Evolutionary conservation across 2,888 invertebrate genomes (phyloP), one percentile per base, ranked within the genome.

Genomic region (Amphipyra tragopoginis): DNA sequence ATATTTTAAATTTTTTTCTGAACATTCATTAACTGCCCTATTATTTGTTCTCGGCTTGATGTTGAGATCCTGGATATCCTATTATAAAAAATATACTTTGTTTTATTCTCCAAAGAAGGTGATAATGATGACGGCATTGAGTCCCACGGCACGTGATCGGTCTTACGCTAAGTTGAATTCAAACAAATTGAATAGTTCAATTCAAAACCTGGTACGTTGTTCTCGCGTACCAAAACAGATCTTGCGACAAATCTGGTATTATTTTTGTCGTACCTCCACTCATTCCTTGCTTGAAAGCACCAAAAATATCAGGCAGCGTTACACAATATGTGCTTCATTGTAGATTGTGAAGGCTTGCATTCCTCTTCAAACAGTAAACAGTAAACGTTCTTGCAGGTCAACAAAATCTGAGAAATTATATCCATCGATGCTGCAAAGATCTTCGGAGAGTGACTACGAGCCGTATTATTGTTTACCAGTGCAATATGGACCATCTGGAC

Each of bases 391-490:
- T 91, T 91, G 8, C 96, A 98, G 98, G 92, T 99, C 99, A 43
- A 98, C 98, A 14, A 98, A 98, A 93, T 99, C 98, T 9, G 98
- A 99, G 91, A 98, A 98, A 93, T 95, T 98, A 88, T 98, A 98
- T 90, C 98, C 98, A 38, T 98, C 98, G 67, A 98, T 98, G 98
- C 93, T 98, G 82, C 98, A 97, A 80, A 95, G 97, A 69, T 97
- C 97, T 84, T 96, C 97, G 78, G 96, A 98, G 82, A 97, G 97
- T 65, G 98, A 98, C 88, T 96, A 97, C 72, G 98, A 98, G 86
- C 97, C 98, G 0, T 98, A 98, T 90, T 98, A 98, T 88, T 98
- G 98, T 89, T 95, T 98, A 75, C 98, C 98, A 0, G 97, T 98
- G 67, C 94, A 95, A 65, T 95, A 95, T 83, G 95, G 93, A 79